A percentile compares a stretch with the other conserved stretches of the same genome.
These are phyloP conservation scores for Gila orcuttii DNA, from an alignment of 2,113 vertebrate species.

Conservation along the genomic window DNA sequence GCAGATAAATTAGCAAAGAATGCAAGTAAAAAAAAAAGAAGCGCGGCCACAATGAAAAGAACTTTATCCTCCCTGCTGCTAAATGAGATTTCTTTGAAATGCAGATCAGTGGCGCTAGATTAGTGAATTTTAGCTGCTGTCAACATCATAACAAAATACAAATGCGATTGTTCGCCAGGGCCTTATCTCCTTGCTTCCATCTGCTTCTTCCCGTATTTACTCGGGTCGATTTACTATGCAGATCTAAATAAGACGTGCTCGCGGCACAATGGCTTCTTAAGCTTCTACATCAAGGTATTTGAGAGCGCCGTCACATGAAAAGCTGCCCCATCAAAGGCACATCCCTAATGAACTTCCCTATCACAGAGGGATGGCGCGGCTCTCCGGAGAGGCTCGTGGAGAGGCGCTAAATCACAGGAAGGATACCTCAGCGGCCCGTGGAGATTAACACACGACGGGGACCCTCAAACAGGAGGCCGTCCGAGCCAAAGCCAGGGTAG, in stretches of 20 bases:
- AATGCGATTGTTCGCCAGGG: constrained; percentile 97
- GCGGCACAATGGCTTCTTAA: constrained; percentile 99
- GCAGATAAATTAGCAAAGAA: constrained; percentile 99
- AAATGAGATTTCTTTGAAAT: constrained; percentile 99
- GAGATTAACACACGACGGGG: constrained; percentile 87
- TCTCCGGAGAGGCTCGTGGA: constrained; percentile 91
- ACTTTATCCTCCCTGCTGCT: constrained; percentile 99
- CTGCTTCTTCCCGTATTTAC: constrained; percentile 99
- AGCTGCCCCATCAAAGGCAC: constrained; percentile 99
- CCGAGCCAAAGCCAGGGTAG: constrained; percentile 58
- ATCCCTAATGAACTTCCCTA: constrained; percentile 99
- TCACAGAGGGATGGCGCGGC: constrained; percentile 84
- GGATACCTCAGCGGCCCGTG: constrained; percentile 85
- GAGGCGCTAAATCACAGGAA: constrained; percentile 89
- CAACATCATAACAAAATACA: constrained; percentile 99
- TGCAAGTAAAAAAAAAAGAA: constrained; percentile 86
- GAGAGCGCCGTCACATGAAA: constrained; percentile 97
- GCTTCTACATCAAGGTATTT: constrained; percentile 99
- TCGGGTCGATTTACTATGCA: constrained; percentile 99
- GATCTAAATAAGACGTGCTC: constrained; percentile 99
- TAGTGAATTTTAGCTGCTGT: constrained; percentile 99
- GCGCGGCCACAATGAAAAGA: constrained; percentile 88
- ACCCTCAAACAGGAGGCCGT: constrained; percentile 72
- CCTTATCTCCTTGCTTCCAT: constrained; percentile 99
- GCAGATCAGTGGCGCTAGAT: constrained; percentile 99